Conservation (phyloP, 2,113 vertebrate genomes). For the Chitala chitala region DNA sequence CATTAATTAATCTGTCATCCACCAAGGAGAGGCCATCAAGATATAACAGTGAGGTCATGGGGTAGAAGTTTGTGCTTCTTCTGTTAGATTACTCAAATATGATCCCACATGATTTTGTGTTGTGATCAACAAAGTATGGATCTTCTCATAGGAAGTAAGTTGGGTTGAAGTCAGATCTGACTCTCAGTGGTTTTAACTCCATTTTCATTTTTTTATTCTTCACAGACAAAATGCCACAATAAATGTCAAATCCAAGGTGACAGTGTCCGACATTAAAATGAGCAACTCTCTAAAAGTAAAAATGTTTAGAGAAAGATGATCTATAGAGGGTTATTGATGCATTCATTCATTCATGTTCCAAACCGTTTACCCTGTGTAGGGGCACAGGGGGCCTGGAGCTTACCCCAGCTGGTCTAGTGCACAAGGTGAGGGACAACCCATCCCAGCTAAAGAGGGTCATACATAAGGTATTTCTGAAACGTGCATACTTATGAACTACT, state of each 20-base stretch:
- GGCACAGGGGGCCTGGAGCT: no score
- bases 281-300: neutral
- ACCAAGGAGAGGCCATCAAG: constrained; percentile 3
- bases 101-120: neutral
- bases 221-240: neutral
- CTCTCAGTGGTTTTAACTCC: no score
- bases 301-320: neutral
- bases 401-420: no score
- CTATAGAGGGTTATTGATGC: no score
- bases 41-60: constrained; percentile 24
- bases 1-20: constrained; percentile 26
- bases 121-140: neutral
- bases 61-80: constrained; percentile 11
- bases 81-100: neutral
- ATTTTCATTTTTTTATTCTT: neutral
- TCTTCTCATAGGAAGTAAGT: neutral
- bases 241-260: neutral
- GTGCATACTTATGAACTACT: no score
- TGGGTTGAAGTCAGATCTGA: neutral
- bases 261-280: neutral
- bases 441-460: no score
- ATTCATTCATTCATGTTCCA: no score
- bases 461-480: no score
- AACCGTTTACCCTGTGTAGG: no score
- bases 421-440: no score